Percentiles rank a stretch among this genome's conserved stretches.
Conservation (phyloP, 1,140 invertebrate genomes). For the Eurosta solidaginis region DNA sequence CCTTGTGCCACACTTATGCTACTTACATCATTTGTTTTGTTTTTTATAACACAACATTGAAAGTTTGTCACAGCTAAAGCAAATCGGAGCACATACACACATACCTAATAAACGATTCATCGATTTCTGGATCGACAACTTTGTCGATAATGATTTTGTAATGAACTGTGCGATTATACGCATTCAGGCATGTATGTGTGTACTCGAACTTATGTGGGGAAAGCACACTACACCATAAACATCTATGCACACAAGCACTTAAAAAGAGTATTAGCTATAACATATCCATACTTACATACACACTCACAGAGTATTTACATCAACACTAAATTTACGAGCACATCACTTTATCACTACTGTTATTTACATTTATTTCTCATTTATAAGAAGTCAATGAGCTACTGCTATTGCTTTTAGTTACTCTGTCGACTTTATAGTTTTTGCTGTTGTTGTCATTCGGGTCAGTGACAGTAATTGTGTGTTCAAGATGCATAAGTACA, state of each 20-base stretch:
- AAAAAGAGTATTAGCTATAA: no score
- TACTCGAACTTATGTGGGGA: no score
- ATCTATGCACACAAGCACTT: no score
- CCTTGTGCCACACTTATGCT: neutral
- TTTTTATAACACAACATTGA: neutral
- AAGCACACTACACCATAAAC: no score
- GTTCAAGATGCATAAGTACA: neutral
- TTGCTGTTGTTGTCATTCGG: neutral
- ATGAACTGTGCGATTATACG: neutral
- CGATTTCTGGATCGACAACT: slow-evolving; percentile 8
- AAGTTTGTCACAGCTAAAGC: neutral
- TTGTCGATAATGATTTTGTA: slow-evolving; percentile 25
- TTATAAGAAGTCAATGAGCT: neutral
- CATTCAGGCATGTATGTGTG: no score
- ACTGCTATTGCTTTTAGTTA: neutral
- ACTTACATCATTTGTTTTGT: neutral
- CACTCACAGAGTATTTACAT: neutral
- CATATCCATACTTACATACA: no score
- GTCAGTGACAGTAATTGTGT: neutral
- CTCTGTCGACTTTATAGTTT: neutral
- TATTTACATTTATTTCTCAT: neutral
- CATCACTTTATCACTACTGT: neutral
- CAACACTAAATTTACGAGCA: neutral
- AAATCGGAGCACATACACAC: neutral
- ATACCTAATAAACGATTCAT: neutral